Conservation (phyloP, 2,888 invertebrate species). For the Dascillus cervinus region DNA sequence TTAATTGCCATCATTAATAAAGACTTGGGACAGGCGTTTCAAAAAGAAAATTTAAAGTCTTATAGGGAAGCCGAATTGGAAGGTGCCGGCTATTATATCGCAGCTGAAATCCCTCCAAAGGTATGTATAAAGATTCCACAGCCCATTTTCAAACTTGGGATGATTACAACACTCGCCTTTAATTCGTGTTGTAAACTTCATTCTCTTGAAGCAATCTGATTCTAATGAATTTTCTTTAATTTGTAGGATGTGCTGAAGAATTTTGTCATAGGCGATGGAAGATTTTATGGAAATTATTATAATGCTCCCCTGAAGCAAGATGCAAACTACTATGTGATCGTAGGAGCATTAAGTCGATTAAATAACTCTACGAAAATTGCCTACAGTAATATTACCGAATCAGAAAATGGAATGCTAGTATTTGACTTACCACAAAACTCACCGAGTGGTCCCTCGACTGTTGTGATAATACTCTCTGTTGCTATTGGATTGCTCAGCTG, state of each 20-base stretch:
- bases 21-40: slow-evolving; percentile 55
- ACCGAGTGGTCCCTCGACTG: slow-evolving; percentile 40
- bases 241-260: slow-evolving; percentile 49
- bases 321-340: slow-evolving; percentile 57
- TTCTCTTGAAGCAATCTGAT: too few relatives aligned
- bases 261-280: slow-evolving; percentile 73
- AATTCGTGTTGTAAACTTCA: too few relatives aligned
- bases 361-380: slow-evolving; percentile 57
- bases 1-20: slow-evolving; percentile 66
- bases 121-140: slow-evolving; percentile 28
- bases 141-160: too few relatives aligned
- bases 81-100: slow-evolving; percentile 70
- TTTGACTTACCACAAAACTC: slow-evolving; percentile 45
- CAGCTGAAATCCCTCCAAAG: slow-evolving; percentile 68
- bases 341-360: slow-evolving; percentile 64
- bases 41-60: slow-evolving; percentile 53
- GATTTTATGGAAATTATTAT: slow-evolving; percentile 63
- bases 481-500: slow-evolving; percentile 64
- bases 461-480: slow-evolving; percentile 44
- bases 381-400: slow-evolving; percentile 52
- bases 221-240: too few relatives aligned
- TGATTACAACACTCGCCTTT: too few relatives aligned
- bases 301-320: slow-evolving; percentile 65
- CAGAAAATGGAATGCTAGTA: slow-evolving; percentile 44
- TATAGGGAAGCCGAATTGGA: slow-evolving; percentile 59